Evolutionary conservation across 2,797 vertebrate genomes (phyloP), one percentile per base, ranked within the genome.

Genomic region (Philypnodon macrostomus): DNA sequence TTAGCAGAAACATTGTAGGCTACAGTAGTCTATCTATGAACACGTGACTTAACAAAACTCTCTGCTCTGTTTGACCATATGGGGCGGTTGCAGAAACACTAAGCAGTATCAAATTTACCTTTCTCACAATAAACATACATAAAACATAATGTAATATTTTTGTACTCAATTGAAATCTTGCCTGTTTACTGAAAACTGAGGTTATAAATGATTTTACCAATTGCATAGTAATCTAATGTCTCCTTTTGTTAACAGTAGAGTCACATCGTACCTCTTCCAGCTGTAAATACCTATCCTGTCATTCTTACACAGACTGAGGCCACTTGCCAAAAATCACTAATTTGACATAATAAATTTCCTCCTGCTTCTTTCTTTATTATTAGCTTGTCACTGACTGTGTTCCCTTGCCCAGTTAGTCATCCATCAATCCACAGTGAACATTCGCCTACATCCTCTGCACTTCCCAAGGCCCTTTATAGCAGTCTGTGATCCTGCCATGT

Each of bases 401-500:
- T 44, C 18, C 41, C n/a, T 60, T 53, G 44, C 38, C 15, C 14
- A 24, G 34, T 35, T 58, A 31, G 23, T 12, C 41, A 11, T 2
- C 57, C 49, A 68, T 72, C 55, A 66, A 52, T 71, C 58, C 37
- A 4, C 9, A 18, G 5, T 6, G 11, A 44, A 54, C 51, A 50
- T 39, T 63, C 17, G 30, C 37, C 33, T 39, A 41, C 42, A 30
- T 58, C 11, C 8, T 39, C 11, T 35, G 58, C 58, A 52, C 58
- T 55, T 61, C 50, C 56, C 19, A 18, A 42, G 19, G 50, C 44
- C 48, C 48, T 2, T 44, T 23, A 54, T 3, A 34, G 21, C 64
- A 45, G 33, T 18, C 47, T 63, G 59, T 58, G 65, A 47, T 70
- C 64, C 44, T 24, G 60, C 45, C 65, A 58, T 36, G 64, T 67